Evolutionary conservation across 2,113 vertebrate genomes (phyloP).

Genomic region (Pseudopodoces humilis): DNA sequence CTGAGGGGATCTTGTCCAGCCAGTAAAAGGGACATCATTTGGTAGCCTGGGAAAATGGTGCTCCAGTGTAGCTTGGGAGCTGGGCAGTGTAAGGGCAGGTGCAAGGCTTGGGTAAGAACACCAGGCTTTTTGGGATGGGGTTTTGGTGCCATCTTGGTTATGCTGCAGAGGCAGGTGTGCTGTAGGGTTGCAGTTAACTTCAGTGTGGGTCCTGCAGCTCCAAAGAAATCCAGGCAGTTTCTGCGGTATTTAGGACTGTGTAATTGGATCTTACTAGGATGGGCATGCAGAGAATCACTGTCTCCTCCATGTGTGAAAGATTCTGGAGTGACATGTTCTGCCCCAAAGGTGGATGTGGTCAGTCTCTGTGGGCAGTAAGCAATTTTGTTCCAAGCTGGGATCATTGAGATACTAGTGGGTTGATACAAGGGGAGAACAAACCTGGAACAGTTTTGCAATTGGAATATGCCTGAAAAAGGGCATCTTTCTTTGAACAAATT

Average conservation of each 20-base stretch:
- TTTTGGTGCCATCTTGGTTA: background rate
- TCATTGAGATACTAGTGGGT: background rate
- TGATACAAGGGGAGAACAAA: background rate
- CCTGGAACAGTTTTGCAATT: background rate
- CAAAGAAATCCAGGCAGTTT: background rate
- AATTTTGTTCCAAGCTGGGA: background rate
- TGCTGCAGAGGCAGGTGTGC: background rate
- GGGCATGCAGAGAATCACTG: background rate
- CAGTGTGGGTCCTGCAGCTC: background rate
- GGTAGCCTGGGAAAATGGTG: background rate
- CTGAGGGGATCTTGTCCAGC: background rate
- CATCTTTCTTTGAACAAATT: background rate
- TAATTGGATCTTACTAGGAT: background rate
- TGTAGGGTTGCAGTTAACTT: background rate
- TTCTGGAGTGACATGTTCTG: background rate
- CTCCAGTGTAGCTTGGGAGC: background rate
- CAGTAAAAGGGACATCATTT: rapidly evolving
- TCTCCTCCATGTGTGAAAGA: background rate
- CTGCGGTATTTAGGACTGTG: background rate
- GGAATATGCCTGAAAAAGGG: background rate
- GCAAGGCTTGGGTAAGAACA: background rate
- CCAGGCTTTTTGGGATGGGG: background rate
- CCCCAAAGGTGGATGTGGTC: background rate
- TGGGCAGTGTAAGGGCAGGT: background rate
- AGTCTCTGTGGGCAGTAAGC: background rate